A percentile compares a stretch with the other conserved stretches of the same genome.
Evolutionary conservation across 2,113 vertebrate species (phyloP).

Genomic region (Struthidea cinerea): DNA sequence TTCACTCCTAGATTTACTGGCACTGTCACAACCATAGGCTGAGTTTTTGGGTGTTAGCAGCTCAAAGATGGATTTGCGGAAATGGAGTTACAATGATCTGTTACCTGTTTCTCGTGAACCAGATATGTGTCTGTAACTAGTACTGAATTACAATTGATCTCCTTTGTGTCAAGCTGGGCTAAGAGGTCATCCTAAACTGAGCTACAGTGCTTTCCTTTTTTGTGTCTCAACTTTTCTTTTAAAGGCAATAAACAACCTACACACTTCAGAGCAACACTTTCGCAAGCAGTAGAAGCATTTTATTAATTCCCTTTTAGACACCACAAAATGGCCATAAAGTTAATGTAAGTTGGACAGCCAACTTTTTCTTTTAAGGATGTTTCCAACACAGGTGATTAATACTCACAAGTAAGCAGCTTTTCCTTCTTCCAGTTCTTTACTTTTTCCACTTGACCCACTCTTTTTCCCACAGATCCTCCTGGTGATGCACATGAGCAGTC

Average conservation of each 20-base stretch:
- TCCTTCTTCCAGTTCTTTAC: constrained; percentile 95
- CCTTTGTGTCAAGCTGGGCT: neutral
- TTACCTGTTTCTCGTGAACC: neutral
- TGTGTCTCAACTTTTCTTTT: neutral
- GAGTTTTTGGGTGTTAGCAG: neutral
- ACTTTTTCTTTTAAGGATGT: neutral
- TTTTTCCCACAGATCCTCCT: constrained; percentile 94
- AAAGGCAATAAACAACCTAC: neutral
- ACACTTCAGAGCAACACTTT: neutral
- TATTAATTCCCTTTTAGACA: neutral
- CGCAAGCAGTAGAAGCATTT: neutral
- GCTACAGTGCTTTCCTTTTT: neutral
- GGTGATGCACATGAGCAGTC: constrained; percentile 94
- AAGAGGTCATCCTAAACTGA: neutral
- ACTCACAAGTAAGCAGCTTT: constrained; percentile 99
- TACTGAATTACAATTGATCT: neutral
- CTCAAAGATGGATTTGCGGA: neutral
- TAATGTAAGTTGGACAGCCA: neutral
- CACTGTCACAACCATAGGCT: neutral
- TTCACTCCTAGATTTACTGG: neutral
- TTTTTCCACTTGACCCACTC: constrained; percentile 89
- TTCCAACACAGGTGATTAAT: neutral
- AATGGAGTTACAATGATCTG: neutral
- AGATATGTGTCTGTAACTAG: neutral
- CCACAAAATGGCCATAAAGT: neutral